Evolutionary conservation across 2,888 invertebrate genomes (phyloP), one percentile per base, ranked within the genome.

Genomic region (Lysandra bellargus): DNA sequence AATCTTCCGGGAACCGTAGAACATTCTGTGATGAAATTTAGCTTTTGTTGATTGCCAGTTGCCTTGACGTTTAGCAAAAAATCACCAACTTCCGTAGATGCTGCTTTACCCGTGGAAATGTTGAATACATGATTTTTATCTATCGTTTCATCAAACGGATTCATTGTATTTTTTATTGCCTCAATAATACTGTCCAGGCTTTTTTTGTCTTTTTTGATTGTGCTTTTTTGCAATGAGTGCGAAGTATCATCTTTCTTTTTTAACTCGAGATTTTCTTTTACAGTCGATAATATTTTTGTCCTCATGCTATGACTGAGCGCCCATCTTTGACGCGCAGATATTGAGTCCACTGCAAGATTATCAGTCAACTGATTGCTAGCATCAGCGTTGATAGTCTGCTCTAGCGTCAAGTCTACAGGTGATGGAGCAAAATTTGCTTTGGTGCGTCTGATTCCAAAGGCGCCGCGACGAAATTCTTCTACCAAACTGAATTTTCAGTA

Each of bases 301-400:
- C 85, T 84, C 75, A 86, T 83, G 81, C 84, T 86, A 78, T 87
- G 86, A 37, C 37, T 37, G 7, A 83, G 83, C 6, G 84, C 84
- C 86, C 86, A 87, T 80, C 86, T 81, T 82, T 87, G 83, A 49
- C 86, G 80, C 80, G 85, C 85, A 80, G 84, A 80, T 37, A 82
- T 83, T 33, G 84, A 77, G 80, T 37, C 37, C 37, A 37, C 37
- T 37, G 37, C 37, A 37, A 37, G 37, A 37, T 37, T 37, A 37
- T 37, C 37, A 37, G 37, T 1, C 37, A 37, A 37, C 37, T 37
- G 37, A 2, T 37, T 37, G 37, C 37, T 37, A 37, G 37, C 37
- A 37, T 37, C 37, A 37, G 37, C 37, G 37, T 37, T 37, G 37
- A 37, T 37, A 37, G 37, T 37, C 37, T 37, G 37, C 37, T 37